phyloP scores from a whole-genome alignment of 2,113 vertebrate genomes.

The Phyllopteryx taeniolatus region DNA sequence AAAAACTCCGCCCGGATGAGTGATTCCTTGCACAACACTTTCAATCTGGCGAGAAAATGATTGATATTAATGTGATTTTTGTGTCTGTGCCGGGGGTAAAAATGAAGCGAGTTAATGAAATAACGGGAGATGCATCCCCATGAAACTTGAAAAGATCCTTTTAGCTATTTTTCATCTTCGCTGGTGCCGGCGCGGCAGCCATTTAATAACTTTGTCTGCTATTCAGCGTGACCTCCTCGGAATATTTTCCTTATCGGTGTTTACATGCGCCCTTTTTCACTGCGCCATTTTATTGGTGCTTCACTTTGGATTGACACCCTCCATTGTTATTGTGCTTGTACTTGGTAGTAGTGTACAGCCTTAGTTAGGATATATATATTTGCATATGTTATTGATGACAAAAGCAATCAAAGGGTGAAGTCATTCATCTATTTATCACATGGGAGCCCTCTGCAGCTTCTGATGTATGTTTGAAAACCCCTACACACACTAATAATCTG shows the following conservation, averaged over 20 bases:
- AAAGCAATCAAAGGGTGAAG: too few relatives aligned
- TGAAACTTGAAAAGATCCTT: not conserved
- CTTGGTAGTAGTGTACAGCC: not conserved
- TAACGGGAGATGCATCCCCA: not conserved
- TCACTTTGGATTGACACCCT: not conserved
- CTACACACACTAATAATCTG: too few relatives aligned
- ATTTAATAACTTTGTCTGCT: not conserved
- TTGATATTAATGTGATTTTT: not conserved
- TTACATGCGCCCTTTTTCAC: not conserved
- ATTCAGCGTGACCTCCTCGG: not conserved
- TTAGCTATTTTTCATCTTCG: not conserved
- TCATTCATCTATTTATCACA: too few relatives aligned
- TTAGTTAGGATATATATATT: not conserved
- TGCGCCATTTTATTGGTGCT: too few relatives aligned
- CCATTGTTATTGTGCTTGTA: not conserved
- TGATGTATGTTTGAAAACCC: too few relatives aligned
- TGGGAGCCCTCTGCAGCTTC: too few relatives aligned
- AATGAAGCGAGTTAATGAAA: constrained; percentile 2
- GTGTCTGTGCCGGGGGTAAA: not conserved
- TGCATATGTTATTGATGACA: not conserved
- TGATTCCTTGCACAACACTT: not conserved
- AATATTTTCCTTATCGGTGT: not conserved
- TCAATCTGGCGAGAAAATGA: not conserved
- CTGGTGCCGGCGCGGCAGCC: not conserved
- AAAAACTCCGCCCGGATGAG: not conserved